Conservation (phyloP, 1,140 invertebrate genomes). For the Caenorhabditis brenneri region DNA sequence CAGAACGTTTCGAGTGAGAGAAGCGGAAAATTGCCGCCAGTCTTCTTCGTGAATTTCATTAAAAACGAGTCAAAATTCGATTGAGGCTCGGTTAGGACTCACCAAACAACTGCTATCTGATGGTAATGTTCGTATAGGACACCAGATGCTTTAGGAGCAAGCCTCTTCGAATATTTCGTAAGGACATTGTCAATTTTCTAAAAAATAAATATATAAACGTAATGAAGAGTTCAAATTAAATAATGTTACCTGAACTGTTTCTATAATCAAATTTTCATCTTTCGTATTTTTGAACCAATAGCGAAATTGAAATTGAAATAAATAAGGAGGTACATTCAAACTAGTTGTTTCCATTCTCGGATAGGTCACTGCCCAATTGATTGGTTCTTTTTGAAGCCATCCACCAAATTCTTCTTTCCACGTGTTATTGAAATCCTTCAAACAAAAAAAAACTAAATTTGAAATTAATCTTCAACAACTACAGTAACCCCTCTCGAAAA, state of each 20-base stretch:
- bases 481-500: background rate
- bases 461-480: background rate
- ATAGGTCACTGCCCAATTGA: background rate
- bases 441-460: background rate
- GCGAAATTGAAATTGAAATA: background rate
- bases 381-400: slow-evolving; percentile 6
- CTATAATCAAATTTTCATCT: background rate
- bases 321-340: too few species aligned
- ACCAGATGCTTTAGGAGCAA: background rate
- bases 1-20: slow-evolving; percentile 15
- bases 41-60: background rate
- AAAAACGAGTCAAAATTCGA: background rate
- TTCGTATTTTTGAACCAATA: background rate
- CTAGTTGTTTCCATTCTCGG: background rate
- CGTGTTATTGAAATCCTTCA: background rate
- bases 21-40: background rate
- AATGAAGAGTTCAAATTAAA: background rate
- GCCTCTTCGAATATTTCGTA: background rate
- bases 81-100: background rate
- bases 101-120: background rate
- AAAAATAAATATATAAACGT: background rate
- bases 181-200: background rate
- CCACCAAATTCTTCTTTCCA: too few species aligned
- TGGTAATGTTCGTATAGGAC: slow-evolving; percentile 35
- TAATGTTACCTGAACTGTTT: background rate